Evolutionary conservation across 2,888 invertebrate genomes (phyloP), one percentile per base, ranked within the genome.

Genomic region (Carabus problematicus): DNA sequence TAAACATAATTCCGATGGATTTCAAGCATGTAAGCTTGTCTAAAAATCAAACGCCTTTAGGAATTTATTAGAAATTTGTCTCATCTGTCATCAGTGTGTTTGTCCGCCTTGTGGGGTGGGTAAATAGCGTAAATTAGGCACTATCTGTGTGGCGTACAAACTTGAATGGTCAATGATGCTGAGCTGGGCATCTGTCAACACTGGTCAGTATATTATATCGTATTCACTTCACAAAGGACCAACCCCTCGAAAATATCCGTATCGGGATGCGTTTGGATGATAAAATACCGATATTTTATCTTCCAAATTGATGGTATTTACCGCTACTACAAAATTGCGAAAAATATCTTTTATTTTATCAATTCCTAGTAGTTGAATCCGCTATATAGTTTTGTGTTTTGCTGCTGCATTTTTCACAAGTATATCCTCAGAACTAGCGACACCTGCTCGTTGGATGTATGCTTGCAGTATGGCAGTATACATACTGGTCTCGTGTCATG

Each of bases 21-120:
- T 52, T 19, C 52, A 52, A 8, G 18, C 52, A 16, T 52, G 52
- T 52, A 52, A 52, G 52, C 16, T 16, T 64, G 64, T 64, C 39
- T 29, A 45, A 56, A 56, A 42, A 42, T 42, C 12, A 18, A 52
- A 52, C 19, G 52, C 52, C 29, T 55, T 43, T 42, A 55, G 42
- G 43, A 64, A 64, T 56, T 19, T 43, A n/a, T 39, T 6, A 9
- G 29, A 19, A 55, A 55, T 64, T 56, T 43, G 45, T 45, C 56
- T 29, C 64, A 64, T 64, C 64, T 56, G 56, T 64, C 64, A 64
- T 64, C 64, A n/a, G n/a, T n/a, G n/a, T n/a, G 64, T 56, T 55
- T 64, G 64, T 64, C 64, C 55, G 64, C 45, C 56, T 64, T 55
- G 55, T 64, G 55, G 55, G 61, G 61, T 47, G 39, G 43, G 61